A percentile compares a stretch with the other conserved stretches of the same genome.
Evolutionary conservation across 2,113 vertebrate genomes (phyloP).

Genomic region (Ivindomyrus marchei): DNA sequence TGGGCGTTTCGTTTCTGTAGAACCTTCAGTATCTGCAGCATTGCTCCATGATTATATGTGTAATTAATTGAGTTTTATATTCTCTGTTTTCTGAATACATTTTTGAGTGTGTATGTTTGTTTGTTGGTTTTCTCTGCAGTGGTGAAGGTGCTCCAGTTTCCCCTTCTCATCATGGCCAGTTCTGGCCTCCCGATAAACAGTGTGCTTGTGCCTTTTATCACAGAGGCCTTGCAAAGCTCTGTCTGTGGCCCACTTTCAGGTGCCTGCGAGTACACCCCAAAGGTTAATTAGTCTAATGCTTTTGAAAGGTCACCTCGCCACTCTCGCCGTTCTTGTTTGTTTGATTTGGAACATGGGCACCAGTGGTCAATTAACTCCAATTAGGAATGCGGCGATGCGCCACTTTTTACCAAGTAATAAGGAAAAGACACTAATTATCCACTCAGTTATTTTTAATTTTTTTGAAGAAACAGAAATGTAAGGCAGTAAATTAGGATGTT

Average conservation of each 20-base stretch:
- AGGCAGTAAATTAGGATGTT: conserved; percentile 35
- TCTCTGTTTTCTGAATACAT: neutral
- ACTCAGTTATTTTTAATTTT: conserved; percentile 30
- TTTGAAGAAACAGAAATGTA: conserved; percentile 32
- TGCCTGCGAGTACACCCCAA: conserved; percentile 39
- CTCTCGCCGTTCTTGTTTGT: conserved; percentile 52
- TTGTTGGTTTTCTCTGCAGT: neutral
- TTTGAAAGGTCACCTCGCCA: conserved; percentile 60
- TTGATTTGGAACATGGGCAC: conserved; percentile 54
- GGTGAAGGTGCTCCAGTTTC: neutral
- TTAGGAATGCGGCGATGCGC: conserved; percentile 50
- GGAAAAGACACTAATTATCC: conserved; percentile 56
- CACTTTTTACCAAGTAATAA: conserved; percentile 51
- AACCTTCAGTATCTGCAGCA: neutral
- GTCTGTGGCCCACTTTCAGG: conserved; percentile 36
- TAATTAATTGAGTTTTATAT: neutral
- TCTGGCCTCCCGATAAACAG: neutral
- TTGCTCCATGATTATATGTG: neutral
- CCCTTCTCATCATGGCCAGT: neutral
- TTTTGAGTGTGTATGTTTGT: neutral
- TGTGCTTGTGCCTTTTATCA: neutral
- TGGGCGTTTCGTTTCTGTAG: neutral
- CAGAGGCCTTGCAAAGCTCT: neutral
- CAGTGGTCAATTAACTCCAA: conserved; percentile 62
- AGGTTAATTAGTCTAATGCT: conserved; percentile 57